Evolutionary conservation across 2,888 invertebrate genomes (phyloP).

Genomic region (Papilio protenor): DNA sequence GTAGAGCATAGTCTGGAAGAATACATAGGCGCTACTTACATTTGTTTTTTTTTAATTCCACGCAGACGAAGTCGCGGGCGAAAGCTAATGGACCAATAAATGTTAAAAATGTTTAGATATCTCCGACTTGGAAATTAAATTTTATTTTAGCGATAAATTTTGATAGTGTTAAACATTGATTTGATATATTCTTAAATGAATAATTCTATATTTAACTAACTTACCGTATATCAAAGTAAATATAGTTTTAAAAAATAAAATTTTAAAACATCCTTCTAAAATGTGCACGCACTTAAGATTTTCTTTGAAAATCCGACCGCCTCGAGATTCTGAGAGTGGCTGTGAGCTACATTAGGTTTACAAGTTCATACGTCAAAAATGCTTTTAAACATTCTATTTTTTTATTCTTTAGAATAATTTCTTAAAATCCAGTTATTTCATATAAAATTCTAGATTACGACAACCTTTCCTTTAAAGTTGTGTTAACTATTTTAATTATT

Average conservation of each 20-base stretch:
- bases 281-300: conserved; percentile 16
- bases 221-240: not conserved
- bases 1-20: too few relatives aligned
- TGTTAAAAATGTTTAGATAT: too few relatives aligned
- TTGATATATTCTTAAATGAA: not conserved
- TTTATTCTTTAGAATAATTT: not conserved
- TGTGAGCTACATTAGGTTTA: conserved; percentile 8
- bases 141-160: not conserved
- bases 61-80: too few relatives aligned
- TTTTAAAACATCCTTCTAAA: not conserved
- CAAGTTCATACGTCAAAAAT: not conserved
- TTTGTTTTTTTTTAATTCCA: too few relatives aligned
- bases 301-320: conserved; percentile 3
- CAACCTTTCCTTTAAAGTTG: not conserved
- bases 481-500: not conserved
- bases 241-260: conserved; percentile 4
- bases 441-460: not conserved
- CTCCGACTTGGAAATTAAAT: too few relatives aligned
- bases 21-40: too few relatives aligned
- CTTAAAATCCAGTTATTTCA: not conserved
- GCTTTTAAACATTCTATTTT: not conserved
- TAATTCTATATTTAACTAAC: not conserved
- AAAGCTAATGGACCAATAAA: too few relatives aligned
- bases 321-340: conserved; percentile 1
- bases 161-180: not conserved